Evolutionary conservation across 2,113 vertebrate genomes (phyloP).

Genomic region (Daboia siamensis): DNA sequence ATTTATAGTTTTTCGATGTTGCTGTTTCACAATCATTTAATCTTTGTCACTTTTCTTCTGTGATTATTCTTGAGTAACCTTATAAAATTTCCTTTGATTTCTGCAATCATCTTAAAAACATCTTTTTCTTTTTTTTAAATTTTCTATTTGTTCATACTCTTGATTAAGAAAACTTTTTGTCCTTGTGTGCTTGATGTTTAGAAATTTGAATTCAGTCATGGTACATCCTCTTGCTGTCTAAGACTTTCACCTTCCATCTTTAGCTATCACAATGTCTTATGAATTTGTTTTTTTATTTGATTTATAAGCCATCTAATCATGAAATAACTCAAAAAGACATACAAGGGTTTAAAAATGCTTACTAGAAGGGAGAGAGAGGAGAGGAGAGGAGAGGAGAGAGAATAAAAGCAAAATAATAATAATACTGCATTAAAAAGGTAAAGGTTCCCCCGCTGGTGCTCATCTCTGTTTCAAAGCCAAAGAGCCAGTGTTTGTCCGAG

Average conservation of each 20-base stretch:
- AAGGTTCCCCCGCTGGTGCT: too few relatives aligned
- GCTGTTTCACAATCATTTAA: not conserved
- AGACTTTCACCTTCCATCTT: not conserved
- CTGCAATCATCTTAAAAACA: not conserved
- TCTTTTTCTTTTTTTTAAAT: not conserved
- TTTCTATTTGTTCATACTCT: not conserved
- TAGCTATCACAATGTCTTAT: not conserved
- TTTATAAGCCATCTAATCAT: not conserved
- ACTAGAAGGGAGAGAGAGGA: not conserved
- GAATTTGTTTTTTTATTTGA: not conserved
- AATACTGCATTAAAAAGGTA: not conserved
- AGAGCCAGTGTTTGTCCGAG: too few relatives aligned
- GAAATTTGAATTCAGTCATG: not conserved
- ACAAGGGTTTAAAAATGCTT: not conserved
- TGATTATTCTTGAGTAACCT: not conserved
- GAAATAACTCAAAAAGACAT: not conserved
- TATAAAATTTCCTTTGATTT: not conserved
- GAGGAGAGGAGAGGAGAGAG: not conserved
- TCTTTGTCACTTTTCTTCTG: not conserved
- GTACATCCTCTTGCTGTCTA: not conserved
- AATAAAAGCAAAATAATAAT: not conserved
- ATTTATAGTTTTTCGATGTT: not conserved
- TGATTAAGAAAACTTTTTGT: not conserved
- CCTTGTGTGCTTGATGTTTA: not conserved
- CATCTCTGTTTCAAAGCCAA: too few relatives aligned